Evolutionary conservation across 2,888 invertebrate genomes (phyloP).

Genomic region (Lasioglossum oenotherae): DNA sequence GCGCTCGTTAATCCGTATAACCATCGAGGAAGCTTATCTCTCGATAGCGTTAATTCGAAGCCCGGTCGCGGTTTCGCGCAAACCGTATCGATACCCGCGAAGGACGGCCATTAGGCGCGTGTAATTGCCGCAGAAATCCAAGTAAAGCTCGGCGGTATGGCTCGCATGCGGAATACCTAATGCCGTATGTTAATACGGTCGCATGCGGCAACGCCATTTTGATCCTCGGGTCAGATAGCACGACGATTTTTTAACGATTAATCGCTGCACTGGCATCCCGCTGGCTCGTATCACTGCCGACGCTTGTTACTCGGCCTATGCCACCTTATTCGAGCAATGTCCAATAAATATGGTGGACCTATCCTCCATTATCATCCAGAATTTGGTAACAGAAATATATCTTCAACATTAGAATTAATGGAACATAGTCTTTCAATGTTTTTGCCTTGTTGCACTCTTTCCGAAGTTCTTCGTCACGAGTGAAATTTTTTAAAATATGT

Average conservation of each 20-base stretch:
- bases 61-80: constrained; percentile 45
- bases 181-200: constrained; percentile 77
- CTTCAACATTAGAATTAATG: not conserved
- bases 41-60: constrained; percentile 36
- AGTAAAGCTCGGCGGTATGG: constrained; percentile 57
- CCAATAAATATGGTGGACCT: constrained; percentile 46
- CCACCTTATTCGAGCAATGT: constrained; percentile 47
- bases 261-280: constrained; percentile 73
- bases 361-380: not conserved
- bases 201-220: constrained; percentile 76
- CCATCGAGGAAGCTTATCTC: constrained; percentile 49
- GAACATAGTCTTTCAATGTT: not conserved
- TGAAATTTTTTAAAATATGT: not conserved
- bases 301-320: constrained; percentile 60
- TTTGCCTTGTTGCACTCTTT: not conserved
- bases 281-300: constrained; percentile 68
- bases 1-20: constrained; percentile 34
- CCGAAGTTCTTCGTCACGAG: not conserved
- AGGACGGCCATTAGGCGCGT: constrained; percentile 62
- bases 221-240: constrained; percentile 74
- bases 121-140: constrained; percentile 72
- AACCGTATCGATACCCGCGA: constrained; percentile 55
- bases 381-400: not conserved
- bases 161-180: constrained; percentile 76
- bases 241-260: constrained; percentile 78